phyloP scores from a whole-genome alignment of 2,113 vertebrate genomes.

The Austrofundulus limnaeus region DNA sequence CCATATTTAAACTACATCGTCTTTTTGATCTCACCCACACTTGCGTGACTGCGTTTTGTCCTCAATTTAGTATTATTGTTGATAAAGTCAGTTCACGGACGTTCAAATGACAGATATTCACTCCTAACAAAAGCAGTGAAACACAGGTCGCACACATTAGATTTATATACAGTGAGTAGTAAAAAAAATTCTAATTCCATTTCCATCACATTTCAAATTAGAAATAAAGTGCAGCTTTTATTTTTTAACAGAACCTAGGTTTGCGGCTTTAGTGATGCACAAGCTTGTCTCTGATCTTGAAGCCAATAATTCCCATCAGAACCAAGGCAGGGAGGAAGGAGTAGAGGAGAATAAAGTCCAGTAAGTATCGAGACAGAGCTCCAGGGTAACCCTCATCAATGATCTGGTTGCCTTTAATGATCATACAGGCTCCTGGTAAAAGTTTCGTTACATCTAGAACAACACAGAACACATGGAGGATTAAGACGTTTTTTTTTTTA shows the following conservation, averaged over 20 bases:
- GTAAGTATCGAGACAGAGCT: slow-evolving; percentile 81
- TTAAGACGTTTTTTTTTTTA: background rate
- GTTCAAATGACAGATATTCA: too few species aligned
- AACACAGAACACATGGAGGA: background rate
- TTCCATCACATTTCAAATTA: background rate
- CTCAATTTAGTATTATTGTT: background rate
- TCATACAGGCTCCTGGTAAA: slow-evolving; percentile 66
- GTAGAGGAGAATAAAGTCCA: slow-evolving; percentile 87
- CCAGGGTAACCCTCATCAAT: slow-evolving; percentile 85
- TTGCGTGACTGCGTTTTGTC: background rate
- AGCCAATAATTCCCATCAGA: slow-evolving; percentile 84
- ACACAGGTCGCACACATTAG: too few species aligned
- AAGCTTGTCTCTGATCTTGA: slow-evolving; percentile 86
- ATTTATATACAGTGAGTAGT: too few species aligned
- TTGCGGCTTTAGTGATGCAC: slow-evolving; percentile 70
- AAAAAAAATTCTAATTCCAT: background rate
- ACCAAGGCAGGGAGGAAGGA: slow-evolving; percentile 87
- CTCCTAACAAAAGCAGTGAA: too few species aligned
- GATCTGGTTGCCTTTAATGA: slow-evolving; percentile 80
- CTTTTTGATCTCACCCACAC: background rate
- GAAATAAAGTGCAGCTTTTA: background rate
- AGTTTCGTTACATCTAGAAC: slow-evolving; percentile 51
- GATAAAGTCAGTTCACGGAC: background rate
- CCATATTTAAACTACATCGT: background rate
- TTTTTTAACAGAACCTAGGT: background rate